phyloP scores from a whole-genome alignment of 2,113 vertebrate genomes.

The Corythornis madagascariensis region DNA sequence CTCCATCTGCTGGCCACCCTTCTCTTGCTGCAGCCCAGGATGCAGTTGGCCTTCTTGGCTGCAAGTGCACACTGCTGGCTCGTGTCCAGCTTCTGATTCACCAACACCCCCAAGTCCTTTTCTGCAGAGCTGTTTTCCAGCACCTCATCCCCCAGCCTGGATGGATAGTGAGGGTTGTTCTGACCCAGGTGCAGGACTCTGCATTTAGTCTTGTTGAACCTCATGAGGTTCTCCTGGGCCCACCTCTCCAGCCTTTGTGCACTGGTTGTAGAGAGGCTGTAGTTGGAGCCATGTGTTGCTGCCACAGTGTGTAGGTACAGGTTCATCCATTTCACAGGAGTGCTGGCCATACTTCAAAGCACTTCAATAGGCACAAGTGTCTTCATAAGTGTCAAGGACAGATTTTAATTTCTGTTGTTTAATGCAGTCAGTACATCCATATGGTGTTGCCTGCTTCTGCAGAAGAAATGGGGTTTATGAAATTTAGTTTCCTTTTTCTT shows the following conservation, averaged over 20 bases:
- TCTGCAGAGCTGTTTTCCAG: too few species aligned
- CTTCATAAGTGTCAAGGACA: neutral
- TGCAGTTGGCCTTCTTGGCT: too few species aligned
- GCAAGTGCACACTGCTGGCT: too few species aligned
- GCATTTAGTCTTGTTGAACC: too few species aligned
- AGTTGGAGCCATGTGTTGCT: neutral
- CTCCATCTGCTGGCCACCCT: too few species aligned
- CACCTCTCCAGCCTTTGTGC: neutral
- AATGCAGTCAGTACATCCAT: neutral
- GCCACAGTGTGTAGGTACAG: accelerated
- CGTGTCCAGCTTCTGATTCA: too few species aligned
- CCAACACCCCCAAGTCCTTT: too few species aligned
- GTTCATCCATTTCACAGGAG: neutral
- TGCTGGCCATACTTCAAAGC: neutral
- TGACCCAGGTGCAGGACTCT: too few species aligned
- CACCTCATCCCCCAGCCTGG: too few species aligned
- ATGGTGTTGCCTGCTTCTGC: neutral
- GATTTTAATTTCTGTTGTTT: neutral
- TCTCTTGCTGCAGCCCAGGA: too few species aligned
- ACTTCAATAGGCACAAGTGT: neutral
- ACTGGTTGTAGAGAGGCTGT: neutral
- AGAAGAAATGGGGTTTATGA: neutral
- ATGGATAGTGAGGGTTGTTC: too few species aligned
- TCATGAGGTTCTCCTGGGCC: too few species aligned
- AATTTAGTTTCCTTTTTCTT: neutral